A percentile compares a stretch with the other conserved stretches of the same genome.
These are phyloP conservation scores for Pegoplata infirma DNA, from an alignment of 2,888 invertebrate species.

Conservation along the genomic window DNA sequence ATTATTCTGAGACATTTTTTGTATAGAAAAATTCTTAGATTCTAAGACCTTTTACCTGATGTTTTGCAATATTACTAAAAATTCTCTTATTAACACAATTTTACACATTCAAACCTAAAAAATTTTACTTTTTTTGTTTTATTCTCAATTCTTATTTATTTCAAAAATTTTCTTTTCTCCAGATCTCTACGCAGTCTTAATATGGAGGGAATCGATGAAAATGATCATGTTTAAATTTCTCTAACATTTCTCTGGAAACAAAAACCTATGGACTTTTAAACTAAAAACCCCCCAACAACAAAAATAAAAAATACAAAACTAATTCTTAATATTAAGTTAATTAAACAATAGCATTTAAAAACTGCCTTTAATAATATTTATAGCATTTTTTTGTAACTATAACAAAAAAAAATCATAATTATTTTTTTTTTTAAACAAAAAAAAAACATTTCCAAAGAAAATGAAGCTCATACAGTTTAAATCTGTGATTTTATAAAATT, in stretches of 20 bases:
- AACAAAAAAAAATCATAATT: not conserved
- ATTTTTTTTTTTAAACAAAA: not conserved
- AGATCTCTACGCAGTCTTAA: constrained; percentile 78
- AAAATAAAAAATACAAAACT: too few species aligned
- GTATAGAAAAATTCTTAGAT: too few species aligned
- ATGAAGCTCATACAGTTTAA: constrained; percentile 69
- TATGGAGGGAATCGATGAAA: constrained; percentile 69
- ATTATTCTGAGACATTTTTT: too few species aligned
- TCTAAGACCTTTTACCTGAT: too few species aligned
- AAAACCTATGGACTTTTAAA: constrained; percentile 50
- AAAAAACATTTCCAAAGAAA: constrained; percentile 22
- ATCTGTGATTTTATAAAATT: constrained; percentile 70
- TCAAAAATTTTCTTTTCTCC: constrained; percentile 18
- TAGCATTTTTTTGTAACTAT: constrained; percentile 9
- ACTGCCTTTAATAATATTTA: constrained; percentile 38
- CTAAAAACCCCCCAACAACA: constrained; percentile 5
- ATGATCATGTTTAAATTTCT: constrained; percentile 66
- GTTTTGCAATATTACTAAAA: not conserved
- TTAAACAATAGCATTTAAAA: constrained; percentile 44
- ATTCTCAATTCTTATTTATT: not conserved
- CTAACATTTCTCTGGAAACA: constrained; percentile 24
- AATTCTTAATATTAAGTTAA: constrained; percentile 16
- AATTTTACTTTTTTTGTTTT: not conserved
- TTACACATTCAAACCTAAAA: not conserved
- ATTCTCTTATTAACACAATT: not conserved